Base-by-base conservation (phyloP, 2,888 invertebrate species). In the Empis stercorea region DNA sequence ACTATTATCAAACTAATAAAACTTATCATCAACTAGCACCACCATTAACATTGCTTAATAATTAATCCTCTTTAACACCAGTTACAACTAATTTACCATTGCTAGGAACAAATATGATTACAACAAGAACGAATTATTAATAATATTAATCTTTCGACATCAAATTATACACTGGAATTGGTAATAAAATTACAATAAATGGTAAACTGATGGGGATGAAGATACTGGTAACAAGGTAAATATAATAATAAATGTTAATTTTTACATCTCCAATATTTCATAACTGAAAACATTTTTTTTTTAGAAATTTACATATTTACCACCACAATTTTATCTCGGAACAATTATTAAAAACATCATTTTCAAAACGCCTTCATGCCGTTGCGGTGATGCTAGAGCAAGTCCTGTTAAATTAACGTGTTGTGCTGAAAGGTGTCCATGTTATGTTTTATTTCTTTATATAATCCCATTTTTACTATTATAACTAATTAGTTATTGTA, bases 391-490 rank as follows among this genome's bases (percentile, higher is more conserved):
- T 68, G 87, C 91, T 1, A 88, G 92, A 0, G 80, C 87, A 1
- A 84, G 84, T 15, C 91, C 92, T 0, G 91, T 91, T 5, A 91
- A 88, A 64, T 69, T 92, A 39, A 93, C 93, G 0, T 95, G 94
- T 62, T 91, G 93, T 61, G 93, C 93, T 0, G 92, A 92, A 64
- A 73, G 94, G 52, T 95, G 94, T 71, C 91, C 92, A 0, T 95
- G 94, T 68, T 95, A 94, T 67, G 88, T 89, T 5, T n/a, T n/a
- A n/a, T n/a, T n/a, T n/a, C n/a, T n/a, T n/a, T n/a, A n/a, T n/a
- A n/a, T n/a, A n/a, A n/a, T n/a, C n/a, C n/a, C n/a, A n/a, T n/a
- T n/a, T n/a, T n/a, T n/a, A n/a, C n/a, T n/a, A n/a, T n/a, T n/a
- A n/a, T n/a, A n/a, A n/a, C n/a, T n/a, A n/a, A n/a, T n/a, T n/a